These are phyloP conservation scores for Eupithecia inturbata DNA, from an alignment of 2,888 invertebrate genomes.

Conservation along the genomic window DNA sequence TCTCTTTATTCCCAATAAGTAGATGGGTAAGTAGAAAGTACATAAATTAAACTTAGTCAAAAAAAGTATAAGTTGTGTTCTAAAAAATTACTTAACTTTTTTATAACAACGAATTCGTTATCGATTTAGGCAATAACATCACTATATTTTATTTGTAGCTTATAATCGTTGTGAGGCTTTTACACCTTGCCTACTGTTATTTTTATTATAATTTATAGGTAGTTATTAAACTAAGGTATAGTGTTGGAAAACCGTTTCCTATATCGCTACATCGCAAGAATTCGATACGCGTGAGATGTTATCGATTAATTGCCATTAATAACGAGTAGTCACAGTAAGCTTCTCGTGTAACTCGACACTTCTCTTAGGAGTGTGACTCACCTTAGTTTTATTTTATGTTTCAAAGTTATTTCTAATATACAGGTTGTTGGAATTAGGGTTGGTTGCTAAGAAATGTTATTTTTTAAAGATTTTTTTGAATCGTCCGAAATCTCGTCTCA, in stretches of 20 bases:
- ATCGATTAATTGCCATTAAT: conserved; percentile 70
- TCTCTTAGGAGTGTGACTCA: conserved; percentile 49
- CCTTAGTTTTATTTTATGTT: conserved; percentile 30
- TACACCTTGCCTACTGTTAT: conserved; percentile 41
- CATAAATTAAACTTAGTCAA: no score
- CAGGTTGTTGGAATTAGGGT: no score
- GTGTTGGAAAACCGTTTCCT: conserved; percentile 45
- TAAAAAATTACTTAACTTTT: no score
- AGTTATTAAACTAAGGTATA: conserved; percentile 37
- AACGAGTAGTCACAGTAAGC: conserved; percentile 68
- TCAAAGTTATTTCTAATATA: no score
- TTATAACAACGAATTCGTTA: neutral
- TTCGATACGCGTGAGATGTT: conserved; percentile 57
- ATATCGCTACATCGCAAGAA: conserved; percentile 57
- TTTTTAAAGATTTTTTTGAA: no score
- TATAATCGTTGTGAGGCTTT: conserved; percentile 11
- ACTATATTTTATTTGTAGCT: neutral
- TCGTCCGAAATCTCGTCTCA: no score
- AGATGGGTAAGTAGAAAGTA: no score
- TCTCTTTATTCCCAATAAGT: neutral
- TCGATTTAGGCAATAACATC: neutral
- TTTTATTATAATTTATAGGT: conserved; percentile 33
- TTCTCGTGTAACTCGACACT: conserved; percentile 76
- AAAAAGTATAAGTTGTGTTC: no score
- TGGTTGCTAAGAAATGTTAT: no score